These are phyloP conservation scores for Acanthosoma haemorrhoidale DNA, from an alignment of 2,888 invertebrate species.

Conservation along the genomic window DNA sequence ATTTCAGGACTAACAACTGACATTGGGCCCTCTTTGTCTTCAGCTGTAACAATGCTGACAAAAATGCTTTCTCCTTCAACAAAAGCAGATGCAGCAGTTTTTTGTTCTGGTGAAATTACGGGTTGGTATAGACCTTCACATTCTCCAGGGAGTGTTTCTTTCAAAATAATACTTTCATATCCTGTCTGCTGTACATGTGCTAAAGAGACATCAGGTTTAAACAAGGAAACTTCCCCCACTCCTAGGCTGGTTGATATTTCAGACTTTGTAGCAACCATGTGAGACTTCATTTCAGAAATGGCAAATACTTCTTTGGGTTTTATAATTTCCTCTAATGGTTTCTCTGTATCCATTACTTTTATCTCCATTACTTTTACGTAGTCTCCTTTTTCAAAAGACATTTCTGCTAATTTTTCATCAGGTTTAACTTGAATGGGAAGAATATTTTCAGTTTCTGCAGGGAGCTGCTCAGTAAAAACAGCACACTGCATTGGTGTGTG, in stretches of 20 bases:
- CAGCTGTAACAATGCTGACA: constrained; percentile 46
- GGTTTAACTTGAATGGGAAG: constrained; percentile 44
- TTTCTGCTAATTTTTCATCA: constrained; percentile 48
- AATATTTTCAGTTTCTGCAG: constrained; percentile 39
- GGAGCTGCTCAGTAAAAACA: constrained; percentile 34
- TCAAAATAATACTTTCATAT: constrained; percentile 49
- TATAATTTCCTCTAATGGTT: constrained; percentile 47
- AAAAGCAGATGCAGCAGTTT: constrained; percentile 46
- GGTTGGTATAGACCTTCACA: constrained; percentile 50
- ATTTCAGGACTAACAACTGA: constrained; percentile 47
- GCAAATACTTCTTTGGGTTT: constrained; percentile 51
- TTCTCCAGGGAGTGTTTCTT: constrained; percentile 55
- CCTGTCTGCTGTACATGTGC: constrained; percentile 50
- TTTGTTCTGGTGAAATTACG: constrained; percentile 52
- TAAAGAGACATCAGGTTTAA: constrained; percentile 37
- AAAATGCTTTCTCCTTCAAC: constrained; percentile 45
- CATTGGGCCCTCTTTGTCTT: constrained; percentile 52
- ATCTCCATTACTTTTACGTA: constrained; percentile 55
- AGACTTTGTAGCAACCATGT: constrained; percentile 48
- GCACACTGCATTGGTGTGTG: constrained; percentile 41
- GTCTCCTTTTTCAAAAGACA: constrained; percentile 55
- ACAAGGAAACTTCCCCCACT: constrained; percentile 48
- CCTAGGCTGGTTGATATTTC: constrained; percentile 53
- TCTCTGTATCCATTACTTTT: constrained; percentile 50
- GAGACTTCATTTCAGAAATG: constrained; percentile 50